phyloP scores from a whole-genome alignment of 2,888 invertebrate genomes.

The Morinoia aosen region DNA sequence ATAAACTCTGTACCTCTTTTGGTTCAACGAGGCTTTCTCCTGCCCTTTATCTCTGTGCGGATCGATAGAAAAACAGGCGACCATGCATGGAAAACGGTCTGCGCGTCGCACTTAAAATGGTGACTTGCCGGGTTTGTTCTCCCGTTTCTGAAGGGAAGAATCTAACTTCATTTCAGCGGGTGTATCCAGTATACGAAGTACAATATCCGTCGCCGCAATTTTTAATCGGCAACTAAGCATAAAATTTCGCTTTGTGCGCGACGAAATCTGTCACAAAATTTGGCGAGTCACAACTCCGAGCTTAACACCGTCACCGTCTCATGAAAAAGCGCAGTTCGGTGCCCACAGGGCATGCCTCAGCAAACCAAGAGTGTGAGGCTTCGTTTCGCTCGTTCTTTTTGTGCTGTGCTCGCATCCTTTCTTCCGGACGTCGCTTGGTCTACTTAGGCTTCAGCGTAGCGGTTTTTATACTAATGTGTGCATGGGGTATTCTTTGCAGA shows the following conservation, averaged over 20 bases:
- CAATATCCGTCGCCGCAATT: neutral
- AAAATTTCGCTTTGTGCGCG: neutral
- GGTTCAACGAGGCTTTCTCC: neutral
- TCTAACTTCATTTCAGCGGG: neutral
- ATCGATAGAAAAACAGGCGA: neutral
- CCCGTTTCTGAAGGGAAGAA: neutral
- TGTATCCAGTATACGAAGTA: neutral
- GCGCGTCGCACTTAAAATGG: neutral
- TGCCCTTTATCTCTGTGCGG: neutral
- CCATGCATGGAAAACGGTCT: neutral
- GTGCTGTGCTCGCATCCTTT: neutral
- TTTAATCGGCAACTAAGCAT: neutral
- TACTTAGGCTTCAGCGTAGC: neutral
- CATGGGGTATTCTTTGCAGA: neutral
- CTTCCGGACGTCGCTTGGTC: neutral
- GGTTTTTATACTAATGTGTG: neutral
- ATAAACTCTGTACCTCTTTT: neutral
- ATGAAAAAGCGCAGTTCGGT: no score
- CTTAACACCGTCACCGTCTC: no score
- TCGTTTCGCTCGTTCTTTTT: no score
- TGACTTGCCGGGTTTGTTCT: neutral
- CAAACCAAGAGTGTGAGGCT: no score
- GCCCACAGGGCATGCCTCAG: no score
- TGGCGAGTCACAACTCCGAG: no score
- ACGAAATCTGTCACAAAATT: no score